Evolutionary conservation across 2,888 invertebrate genomes (phyloP).

Genomic region (Elysia crispata): DNA sequence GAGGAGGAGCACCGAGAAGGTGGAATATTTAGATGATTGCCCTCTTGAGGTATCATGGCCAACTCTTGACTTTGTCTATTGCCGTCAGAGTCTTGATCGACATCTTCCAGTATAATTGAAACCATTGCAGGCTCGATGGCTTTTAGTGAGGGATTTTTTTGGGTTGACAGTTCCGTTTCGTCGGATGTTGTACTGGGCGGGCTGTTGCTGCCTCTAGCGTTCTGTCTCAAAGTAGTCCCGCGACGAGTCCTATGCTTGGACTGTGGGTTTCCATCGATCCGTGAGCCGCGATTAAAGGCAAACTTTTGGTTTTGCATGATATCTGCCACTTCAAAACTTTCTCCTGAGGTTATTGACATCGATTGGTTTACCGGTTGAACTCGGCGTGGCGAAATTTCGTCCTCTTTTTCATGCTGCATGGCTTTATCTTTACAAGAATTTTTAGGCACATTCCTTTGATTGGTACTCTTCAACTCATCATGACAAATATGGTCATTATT

Average conservation of each 20-base stretch:
- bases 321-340: slow-evolving; percentile 67
- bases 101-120: slow-evolving; percentile 62
- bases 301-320: slow-evolving; percentile 55
- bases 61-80: background rate
- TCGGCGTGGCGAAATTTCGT: background rate
- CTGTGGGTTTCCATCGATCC: background rate
- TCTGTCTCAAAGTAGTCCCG: background rate
- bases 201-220: too few species aligned
- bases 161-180: too few species aligned
- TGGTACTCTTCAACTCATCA: too few species aligned
- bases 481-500: background rate
- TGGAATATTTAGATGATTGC: slow-evolving; percentile 29
- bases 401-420: background rate
- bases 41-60: slow-evolving; percentile 20
- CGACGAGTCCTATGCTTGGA: background rate
- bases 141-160: background rate
- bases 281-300: background rate
- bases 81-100: slow-evolving; percentile 48
- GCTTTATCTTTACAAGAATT: background rate
- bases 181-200: too few species aligned
- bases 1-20: slow-evolving; percentile 44
- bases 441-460: background rate
- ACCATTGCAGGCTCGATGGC: slow-evolving; percentile 60
- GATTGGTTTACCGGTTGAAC: slow-evolving; percentile 1
- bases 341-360: slow-evolving; percentile 46